These are phyloP conservation scores for Eolophus roseicapilla DNA, from an alignment of 2,113 vertebrate species.

Conservation along the genomic window DNA sequence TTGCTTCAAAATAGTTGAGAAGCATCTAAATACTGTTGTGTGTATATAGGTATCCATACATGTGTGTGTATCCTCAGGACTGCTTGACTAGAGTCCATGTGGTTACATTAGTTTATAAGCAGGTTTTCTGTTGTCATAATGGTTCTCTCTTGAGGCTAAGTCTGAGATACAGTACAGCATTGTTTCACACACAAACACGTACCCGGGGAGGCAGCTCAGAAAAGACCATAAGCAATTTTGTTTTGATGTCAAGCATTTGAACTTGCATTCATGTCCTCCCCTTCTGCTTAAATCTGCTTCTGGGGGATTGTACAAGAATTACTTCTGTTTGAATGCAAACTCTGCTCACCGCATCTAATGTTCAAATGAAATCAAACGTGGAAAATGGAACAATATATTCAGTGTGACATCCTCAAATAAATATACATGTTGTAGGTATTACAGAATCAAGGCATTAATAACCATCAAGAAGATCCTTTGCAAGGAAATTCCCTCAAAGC, in stretches of 20 bases:
- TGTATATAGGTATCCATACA: rapidly evolving
- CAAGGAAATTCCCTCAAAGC: conserved; percentile 73
- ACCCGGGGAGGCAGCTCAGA: not conserved
- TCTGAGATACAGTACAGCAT: not conserved
- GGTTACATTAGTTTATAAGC: not conserved
- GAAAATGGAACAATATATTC: not conserved
- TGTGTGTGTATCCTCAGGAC: not conserved
- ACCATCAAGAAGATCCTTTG: conserved; percentile 72
- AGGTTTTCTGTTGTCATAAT: not conserved
- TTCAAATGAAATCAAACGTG: not conserved
- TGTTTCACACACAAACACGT: not conserved
- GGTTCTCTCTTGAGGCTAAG: not conserved
- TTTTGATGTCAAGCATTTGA: not conserved
- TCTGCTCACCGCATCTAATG: not conserved
- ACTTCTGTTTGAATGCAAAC: not conserved
- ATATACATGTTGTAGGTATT: conserved; percentile 68
- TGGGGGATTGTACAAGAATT: not conserved
- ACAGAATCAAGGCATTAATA: conserved; percentile 59
- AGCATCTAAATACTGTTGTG: not conserved
- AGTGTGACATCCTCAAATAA: not conserved
- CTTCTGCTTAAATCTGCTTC: not conserved
- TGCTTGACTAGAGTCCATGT: not conserved
- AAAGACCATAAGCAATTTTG: not conserved
- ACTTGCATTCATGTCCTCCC: not conserved
- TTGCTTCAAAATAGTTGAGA: not conserved